Percentiles rank a stretch among this genome's conserved stretches.
phyloP scores from a whole-genome alignment of 2,888 invertebrate species.

The Leptinotarsa peninsularis region DNA sequence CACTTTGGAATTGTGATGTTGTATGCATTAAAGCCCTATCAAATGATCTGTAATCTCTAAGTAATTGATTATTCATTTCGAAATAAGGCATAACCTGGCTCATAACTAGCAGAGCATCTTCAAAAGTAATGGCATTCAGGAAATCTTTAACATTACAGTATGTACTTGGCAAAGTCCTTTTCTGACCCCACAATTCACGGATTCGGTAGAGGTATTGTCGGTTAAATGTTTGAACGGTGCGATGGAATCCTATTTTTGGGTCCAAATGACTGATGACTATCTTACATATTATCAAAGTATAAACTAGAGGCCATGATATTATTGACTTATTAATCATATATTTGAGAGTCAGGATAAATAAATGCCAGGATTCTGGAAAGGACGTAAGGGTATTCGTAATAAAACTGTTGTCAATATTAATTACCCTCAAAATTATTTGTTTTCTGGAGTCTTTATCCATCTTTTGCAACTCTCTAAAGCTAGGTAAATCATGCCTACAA shows the following conservation, averaged over 20 bases:
- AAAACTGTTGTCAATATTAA: constrained; percentile 66
- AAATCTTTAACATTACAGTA: constrained; percentile 62
- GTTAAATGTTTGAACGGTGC: constrained; percentile 61
- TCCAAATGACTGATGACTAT: constrained; percentile 72
- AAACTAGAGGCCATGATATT: constrained; percentile 67
- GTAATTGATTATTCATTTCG: constrained; percentile 70
- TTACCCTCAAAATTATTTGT: constrained; percentile 67
- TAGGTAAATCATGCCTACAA: constrained; percentile 57
- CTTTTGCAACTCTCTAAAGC: constrained; percentile 58
- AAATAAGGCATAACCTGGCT: constrained; percentile 72
- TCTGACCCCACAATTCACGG: constrained; percentile 4
- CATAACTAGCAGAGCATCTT: constrained; percentile 73
- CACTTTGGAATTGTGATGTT: constrained; percentile 77
- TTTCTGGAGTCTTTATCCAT: constrained; percentile 54
- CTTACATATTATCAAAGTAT: constrained; percentile 71
- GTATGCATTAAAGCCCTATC: constrained; percentile 71
- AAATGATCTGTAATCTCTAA: constrained; percentile 69
- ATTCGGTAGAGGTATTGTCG: constrained; percentile 18
- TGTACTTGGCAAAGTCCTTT: background rate
- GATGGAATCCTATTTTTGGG: constrained; percentile 69
- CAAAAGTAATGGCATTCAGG: constrained; percentile 68
- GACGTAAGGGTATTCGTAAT: constrained; percentile 58
- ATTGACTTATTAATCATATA: constrained; percentile 70
- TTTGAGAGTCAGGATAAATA: constrained; percentile 71
- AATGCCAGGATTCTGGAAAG: constrained; percentile 71